phyloP scores from a whole-genome alignment of 2,113 vertebrate species.

The Gyps fulvus region DNA sequence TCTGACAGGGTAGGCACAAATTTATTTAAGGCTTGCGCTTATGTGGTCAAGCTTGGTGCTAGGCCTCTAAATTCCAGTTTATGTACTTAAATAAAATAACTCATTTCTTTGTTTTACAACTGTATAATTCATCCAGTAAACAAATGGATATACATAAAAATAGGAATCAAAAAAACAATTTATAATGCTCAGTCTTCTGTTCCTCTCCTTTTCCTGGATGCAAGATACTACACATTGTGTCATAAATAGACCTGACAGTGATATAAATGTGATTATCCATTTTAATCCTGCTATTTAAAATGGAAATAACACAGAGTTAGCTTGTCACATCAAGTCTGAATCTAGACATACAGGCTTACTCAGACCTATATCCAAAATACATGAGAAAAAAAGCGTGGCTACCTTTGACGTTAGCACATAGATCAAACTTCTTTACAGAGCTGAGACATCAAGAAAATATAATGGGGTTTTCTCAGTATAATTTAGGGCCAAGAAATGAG shows the following conservation, averaged over 20 bases:
- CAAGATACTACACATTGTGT: background rate
- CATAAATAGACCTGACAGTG: background rate
- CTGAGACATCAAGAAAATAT: background rate
- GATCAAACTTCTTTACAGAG: background rate
- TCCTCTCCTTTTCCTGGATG: background rate
- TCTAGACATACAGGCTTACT: background rate
- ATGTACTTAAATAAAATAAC: background rate
- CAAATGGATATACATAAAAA: background rate
- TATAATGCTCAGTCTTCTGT: background rate
- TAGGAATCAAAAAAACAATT: fast-evolving
- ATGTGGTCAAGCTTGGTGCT: background rate
- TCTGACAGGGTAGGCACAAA: background rate
- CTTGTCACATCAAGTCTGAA: background rate
- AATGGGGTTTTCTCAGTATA: background rate
- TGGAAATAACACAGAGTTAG: background rate
- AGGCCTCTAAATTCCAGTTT: background rate
- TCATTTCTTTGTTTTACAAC: background rate
- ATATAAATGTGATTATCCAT: background rate
- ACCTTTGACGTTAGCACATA: background rate
- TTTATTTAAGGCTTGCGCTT: background rate
- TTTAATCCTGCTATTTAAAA: slow-evolving; percentile 5
- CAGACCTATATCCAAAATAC: background rate
- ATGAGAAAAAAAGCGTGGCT: background rate
- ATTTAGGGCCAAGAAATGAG: background rate
- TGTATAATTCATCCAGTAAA: background rate